Conservation (phyloP, 2,888 invertebrate species). For the Bibio marci region DNA sequence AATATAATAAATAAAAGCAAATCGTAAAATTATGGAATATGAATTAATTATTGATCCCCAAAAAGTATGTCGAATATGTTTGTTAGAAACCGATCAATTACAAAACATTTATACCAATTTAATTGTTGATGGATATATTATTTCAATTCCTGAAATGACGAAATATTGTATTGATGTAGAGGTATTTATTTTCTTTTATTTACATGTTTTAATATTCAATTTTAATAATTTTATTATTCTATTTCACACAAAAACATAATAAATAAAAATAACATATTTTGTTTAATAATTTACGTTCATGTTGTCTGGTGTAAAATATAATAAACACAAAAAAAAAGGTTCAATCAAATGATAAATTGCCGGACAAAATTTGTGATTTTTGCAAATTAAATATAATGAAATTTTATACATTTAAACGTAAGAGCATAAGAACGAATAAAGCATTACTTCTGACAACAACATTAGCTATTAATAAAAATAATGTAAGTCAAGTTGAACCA, state of each 20-base stretch:
- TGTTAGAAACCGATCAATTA: conserved; percentile 6
- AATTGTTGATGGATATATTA: conserved; percentile 10
- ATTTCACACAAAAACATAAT: too few species aligned
- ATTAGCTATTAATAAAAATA: background rate
- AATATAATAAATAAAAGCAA: background rate
- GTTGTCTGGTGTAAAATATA: too few species aligned
- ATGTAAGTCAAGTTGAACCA: background rate
- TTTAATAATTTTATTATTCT: background rate
- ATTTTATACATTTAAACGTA: conserved; percentile 9
- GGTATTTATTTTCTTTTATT: conserved; percentile 4
- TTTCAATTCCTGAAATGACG: conserved; percentile 8
- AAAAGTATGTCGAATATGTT: conserved; percentile 9
- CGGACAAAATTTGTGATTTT: conserved; percentile 8
- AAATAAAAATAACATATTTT: too few species aligned
- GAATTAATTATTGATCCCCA: conserved; percentile 9
- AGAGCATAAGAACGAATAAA: conserved; percentile 8
- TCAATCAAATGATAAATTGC: conserved; percentile 6
- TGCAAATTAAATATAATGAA: conserved; percentile 9
- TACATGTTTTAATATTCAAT: background rate
- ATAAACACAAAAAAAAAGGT: too few species aligned
- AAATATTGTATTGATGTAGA: conserved; percentile 7
- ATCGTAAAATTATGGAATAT: conserved; percentile 2
- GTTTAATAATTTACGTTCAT: too few species aligned
- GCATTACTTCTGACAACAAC: conserved; percentile 1
- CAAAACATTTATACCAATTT: conserved; percentile 7